phyloP scores from a whole-genome alignment of 2,888 invertebrate species.

The Sussaba pulchella region DNA sequence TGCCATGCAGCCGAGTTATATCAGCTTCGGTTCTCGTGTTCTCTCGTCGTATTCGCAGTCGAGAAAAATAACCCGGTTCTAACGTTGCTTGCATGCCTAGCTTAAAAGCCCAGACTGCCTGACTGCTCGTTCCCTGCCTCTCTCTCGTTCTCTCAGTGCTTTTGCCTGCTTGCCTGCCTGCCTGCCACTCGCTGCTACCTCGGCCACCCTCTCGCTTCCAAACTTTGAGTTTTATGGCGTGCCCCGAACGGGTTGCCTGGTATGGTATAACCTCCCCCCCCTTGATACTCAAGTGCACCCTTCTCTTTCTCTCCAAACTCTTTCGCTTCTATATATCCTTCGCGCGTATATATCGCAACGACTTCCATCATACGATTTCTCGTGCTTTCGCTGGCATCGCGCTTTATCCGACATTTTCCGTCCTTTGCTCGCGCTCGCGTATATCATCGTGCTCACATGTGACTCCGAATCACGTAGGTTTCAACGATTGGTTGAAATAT shows the following conservation, averaged over 20 bases:
- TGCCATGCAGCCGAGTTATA: conserved; percentile 11
- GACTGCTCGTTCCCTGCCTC: conserved; percentile 25
- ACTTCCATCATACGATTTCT: conserved; percentile 1
- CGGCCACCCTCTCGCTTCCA: conserved; percentile 20
- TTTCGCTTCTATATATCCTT: background rate
- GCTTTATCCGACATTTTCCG: background rate
- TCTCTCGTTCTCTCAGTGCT: too few relatives aligned
- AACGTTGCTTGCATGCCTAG: conserved; percentile 6
- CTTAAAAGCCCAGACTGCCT: conserved; percentile 37
- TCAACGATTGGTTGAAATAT: background rate
- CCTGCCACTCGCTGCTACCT: conserved; percentile 45
- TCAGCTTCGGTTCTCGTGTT: conserved; percentile 26
- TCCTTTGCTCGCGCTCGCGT: background rate
- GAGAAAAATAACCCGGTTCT: conserved; percentile 38
- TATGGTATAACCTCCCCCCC: conserved; percentile 26
- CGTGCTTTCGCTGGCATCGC: background rate
- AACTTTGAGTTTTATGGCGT: conserved; percentile 62
- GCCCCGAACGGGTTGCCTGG: conserved; percentile 24
- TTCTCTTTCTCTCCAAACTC: conserved; percentile 39
- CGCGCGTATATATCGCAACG: conserved; percentile 13
- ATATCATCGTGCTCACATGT: background rate
- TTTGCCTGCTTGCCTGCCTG: too few relatives aligned
- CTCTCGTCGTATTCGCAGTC: conserved; percentile 10
- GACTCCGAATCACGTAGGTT: background rate
- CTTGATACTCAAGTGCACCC: conserved; percentile 14